Evolutionary conservation across 2,888 invertebrate genomes (phyloP).

Genomic region (Zygogramma bicolorata): DNA sequence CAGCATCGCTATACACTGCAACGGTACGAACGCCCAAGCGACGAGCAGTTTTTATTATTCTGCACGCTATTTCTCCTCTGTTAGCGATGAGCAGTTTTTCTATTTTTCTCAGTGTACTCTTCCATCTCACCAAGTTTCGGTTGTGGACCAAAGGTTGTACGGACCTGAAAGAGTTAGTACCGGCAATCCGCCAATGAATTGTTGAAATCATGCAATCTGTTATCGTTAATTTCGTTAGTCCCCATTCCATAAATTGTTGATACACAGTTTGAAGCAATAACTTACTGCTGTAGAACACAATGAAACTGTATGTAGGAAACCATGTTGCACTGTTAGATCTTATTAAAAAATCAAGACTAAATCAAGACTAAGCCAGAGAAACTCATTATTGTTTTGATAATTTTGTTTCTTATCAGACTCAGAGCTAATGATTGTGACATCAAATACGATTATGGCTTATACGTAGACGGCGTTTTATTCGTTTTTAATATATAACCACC

Average conservation of each 20-base stretch:
- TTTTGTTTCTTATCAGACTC: constrained; percentile 4
- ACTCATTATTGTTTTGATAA: neutral
- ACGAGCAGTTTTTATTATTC: constrained; percentile 89
- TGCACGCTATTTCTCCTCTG: constrained; percentile 97
- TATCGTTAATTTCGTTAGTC: neutral
- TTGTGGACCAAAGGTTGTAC: constrained; percentile 4
- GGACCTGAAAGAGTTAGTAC: neutral
- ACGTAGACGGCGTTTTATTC: neutral
- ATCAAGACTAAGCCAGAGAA: neutral
- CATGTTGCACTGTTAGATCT: neutral
- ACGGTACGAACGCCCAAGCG: constrained; percentile 92
- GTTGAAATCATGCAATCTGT: neutral
- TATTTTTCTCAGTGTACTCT: constrained; percentile 67
- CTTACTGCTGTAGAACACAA: neutral
- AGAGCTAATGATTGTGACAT: constrained; percentile 15
- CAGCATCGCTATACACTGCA: constrained; percentile 95
- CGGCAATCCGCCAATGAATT: neutral
- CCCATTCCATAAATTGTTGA: neutral
- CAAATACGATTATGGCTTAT: neutral
- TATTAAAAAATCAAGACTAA: too few species aligned
- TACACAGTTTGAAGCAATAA: neutral
- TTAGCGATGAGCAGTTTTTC: constrained; percentile 93
- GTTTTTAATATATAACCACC: too few species aligned
- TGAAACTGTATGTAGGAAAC: neutral
- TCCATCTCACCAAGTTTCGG: constrained; percentile 51